Evolutionary conservation across 2,113 vertebrate species (phyloP).

Genomic region (Megalops atlanticus): DNA sequence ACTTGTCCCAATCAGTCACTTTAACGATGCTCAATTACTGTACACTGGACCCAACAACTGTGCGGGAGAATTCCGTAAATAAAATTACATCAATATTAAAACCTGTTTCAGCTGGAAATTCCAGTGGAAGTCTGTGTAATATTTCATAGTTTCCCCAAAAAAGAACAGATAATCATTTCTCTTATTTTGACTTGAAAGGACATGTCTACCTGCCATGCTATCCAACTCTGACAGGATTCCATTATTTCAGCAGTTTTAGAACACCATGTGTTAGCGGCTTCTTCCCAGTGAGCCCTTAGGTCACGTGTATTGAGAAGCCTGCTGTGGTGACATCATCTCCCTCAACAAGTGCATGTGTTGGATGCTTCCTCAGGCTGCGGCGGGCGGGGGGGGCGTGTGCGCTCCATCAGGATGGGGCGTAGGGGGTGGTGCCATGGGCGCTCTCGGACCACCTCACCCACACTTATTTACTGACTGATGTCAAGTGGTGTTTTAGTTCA

Average conservation of each 20-base stretch:
- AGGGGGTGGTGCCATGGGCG: too few species aligned
- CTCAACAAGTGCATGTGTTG: background rate
- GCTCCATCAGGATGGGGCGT: too few species aligned
- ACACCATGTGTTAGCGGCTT: too few species aligned
- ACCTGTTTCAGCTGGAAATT: background rate
- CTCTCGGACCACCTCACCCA: too few species aligned
- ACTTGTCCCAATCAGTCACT: slow-evolving; percentile 33
- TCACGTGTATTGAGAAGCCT: background rate
- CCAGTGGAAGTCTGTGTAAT: too few species aligned
- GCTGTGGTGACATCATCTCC: background rate
- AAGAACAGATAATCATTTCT: background rate
- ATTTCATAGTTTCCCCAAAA: too few species aligned
- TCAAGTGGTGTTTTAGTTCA: too few species aligned
- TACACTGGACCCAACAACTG: slow-evolving; percentile 28
- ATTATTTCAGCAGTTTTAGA: background rate
- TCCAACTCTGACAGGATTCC: too few species aligned
- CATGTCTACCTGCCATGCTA: too few species aligned
- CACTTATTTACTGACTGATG: too few species aligned
- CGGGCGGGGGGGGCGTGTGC: too few species aligned
- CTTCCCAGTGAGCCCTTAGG: background rate
- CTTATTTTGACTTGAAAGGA: background rate
- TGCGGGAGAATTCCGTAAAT: background rate
- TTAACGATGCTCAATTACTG: slow-evolving; percentile 38
- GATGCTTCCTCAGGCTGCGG: too few species aligned
- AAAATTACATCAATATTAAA: background rate